These are phyloP conservation scores for Corvus moneduloides DNA, from an alignment of 2,113 vertebrate species.

Conservation along the genomic window DNA sequence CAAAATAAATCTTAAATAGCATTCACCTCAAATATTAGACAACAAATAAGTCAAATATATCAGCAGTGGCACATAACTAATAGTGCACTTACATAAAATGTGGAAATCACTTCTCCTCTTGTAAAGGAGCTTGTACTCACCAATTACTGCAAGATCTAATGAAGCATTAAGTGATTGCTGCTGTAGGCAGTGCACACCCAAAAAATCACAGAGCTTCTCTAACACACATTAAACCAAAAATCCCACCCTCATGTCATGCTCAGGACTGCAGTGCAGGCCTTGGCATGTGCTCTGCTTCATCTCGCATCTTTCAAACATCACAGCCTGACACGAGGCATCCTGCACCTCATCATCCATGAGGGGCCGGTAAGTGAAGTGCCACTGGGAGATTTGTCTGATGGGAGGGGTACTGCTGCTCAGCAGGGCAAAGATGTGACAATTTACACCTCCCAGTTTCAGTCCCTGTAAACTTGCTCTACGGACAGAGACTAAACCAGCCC, in stretches of 20 bases:
- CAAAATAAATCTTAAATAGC: conserved; percentile 69
- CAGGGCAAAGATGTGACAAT: accelerated
- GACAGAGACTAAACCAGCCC: neutral
- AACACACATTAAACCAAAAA: neutral
- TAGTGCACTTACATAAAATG: conserved; percentile 8
- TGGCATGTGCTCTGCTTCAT: neutral
- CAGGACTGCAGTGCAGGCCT: neutral
- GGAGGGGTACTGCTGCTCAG: neutral
- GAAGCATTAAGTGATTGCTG: neutral
- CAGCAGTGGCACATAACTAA: conserved; percentile 52
- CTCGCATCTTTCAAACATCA: neutral
- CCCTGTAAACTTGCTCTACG: neutral
- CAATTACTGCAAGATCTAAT: conserved; percentile 44
- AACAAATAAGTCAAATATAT: conserved; percentile 61
- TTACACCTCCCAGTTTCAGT: neutral
- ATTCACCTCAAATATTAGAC: conserved; percentile 50
- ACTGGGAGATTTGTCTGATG: neutral
- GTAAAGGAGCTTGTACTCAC: conserved; percentile 26
- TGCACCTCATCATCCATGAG: accelerated
- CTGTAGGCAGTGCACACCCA: neutral
- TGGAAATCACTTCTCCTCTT: conserved; percentile 40
- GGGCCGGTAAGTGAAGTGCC: accelerated
- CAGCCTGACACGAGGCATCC: neutral
- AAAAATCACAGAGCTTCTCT: conserved; percentile 32
- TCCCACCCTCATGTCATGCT: neutral